Conservation (phyloP, 2,888 invertebrate genomes). For the Pocota personata region DNA sequence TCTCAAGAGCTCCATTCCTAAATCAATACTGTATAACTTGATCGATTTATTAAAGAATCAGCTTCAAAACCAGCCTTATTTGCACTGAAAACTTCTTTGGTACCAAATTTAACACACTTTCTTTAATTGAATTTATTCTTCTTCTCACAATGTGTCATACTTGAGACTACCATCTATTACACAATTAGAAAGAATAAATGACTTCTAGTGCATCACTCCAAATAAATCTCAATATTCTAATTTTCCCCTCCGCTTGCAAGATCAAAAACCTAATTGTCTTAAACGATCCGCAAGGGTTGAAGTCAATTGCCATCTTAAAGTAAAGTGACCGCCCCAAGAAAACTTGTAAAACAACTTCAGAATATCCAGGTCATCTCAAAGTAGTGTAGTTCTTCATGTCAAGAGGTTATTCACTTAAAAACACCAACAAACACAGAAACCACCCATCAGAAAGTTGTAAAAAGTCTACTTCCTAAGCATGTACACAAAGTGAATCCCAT, state of each 20-base stretch:
- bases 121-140: no score
- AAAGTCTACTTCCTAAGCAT: neutral
- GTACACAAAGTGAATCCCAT: slow-evolving; percentile 39
- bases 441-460: slow-evolving; percentile 17
- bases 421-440: slow-evolving; percentile 22
- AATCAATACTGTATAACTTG: no score
- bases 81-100: no score
- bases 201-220: neutral
- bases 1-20: no score
- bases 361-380: slow-evolving; percentile 33
- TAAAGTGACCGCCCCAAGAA: slow-evolving; percentile 4
- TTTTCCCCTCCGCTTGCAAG: neutral
- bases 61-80: no score
- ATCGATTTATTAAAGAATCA: no score
- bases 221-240: neutral
- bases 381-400: slow-evolving; percentile 9
- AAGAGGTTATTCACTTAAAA: slow-evolving; percentile 47
- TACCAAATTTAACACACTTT: no score
- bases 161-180: neutral
- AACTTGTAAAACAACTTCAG: slow-evolving; percentile 24
- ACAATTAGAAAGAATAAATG: neutral
- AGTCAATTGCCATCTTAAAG: slow-evolving; percentile 37
- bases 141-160: neutral
- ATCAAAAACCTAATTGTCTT: slow-evolving; percentile 35
- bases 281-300: slow-evolving; percentile 30